Base-by-base conservation (phyloP, 2,888 invertebrate species). In the Mythimna ferrago region DNA sequence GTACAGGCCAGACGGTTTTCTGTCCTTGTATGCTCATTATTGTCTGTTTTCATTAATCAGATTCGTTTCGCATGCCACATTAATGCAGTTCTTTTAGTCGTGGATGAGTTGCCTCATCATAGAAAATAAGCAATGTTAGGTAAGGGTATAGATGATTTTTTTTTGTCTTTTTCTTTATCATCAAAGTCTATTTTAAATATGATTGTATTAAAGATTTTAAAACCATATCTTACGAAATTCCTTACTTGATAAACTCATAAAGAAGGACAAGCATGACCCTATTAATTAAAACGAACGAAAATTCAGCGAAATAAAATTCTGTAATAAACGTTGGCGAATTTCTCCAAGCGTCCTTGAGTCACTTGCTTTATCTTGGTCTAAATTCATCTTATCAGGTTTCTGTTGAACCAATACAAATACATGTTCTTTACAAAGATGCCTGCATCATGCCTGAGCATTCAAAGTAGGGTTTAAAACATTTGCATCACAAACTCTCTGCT, bases 351-450 rank as follows among this genome's bases (percentile, higher is more conserved):
- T 75, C 86, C 86, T 86, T 86, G 86, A 80, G 66, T 77, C 76
- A 81, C 83, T 84, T 87, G 86, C 79, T 84, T 84, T 87, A 87
- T 86, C 87, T 78, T 61, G 76, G 64, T 62, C 83, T 77, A 84
- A 80, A 84, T 87, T 77, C 68, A 74, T 77, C 69, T 86, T 86
- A 86, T 86, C 86, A 77, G 58, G 77, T 81, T 76, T 72, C 73
- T 71, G 68, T 81, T 80, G 69, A 54, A 73, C 60, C 65, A 85
- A 71, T 66, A 71, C 79, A 83, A 79, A 76, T 76, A 80, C 26
- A 68, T n/a, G 61, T 64, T 76, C 11, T 21, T 63, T 66, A 56
- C 54, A 71, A 73, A 76, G 66, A 80, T 76, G 48, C 58, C 58
- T 73, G 80, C 80, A 82, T 10, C 56, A 62, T 71, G 53, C 16